Base-by-base conservation (phyloP, 1,140 invertebrate species). In the Hypsibius dujardini region DNA sequence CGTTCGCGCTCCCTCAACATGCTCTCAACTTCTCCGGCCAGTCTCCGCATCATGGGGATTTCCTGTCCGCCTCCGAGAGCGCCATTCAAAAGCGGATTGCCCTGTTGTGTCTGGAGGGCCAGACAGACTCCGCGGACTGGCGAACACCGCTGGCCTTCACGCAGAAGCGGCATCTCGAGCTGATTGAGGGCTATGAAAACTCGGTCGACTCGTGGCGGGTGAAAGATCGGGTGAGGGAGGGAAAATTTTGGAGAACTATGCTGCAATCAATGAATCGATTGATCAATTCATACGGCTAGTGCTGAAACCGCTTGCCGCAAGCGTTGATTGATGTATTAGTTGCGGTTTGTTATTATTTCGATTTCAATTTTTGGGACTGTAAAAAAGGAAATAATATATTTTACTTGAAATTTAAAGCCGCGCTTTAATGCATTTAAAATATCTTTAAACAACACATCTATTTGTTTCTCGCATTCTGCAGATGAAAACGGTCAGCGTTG, bases 401-500 rank as follows among this genome's bases (percentile, higher is more conserved):
- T 47, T 14, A 70, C 59, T 42, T 71, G 50, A n/a, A 14, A 46
- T 69, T 70, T 60, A 71, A 73, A 28, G 14, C 15, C 2, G 2
- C 28, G 28, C 42, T 71, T 15, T 2, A n/a, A 15, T 40, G 46
- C 15, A 3, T n/a, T 14, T 15, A n/a, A 28, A 28, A 28, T 28
- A 28, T 28, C 28, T 28, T 28, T 28, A 28, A 28, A 28, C 69
- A 62, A 2, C 62, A 45, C 1, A 14, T 71, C 67, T 62, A 56
- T 2, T 2, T 60, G 46, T 28, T 59, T 2, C 28, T 46, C 14
- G 40, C 15, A 28, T 71, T 73, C 83, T 82, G 40, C 77, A 91
- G 87, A 95, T 95, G 89, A 95, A 95, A 82, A 99, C 96, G 2
- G 93, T 98, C n/a, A 97, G 93, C 81, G 96, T 98, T 59, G 95